Conservation (phyloP, 2,113 vertebrate species). For the Dicentrarchus labrax region DNA sequence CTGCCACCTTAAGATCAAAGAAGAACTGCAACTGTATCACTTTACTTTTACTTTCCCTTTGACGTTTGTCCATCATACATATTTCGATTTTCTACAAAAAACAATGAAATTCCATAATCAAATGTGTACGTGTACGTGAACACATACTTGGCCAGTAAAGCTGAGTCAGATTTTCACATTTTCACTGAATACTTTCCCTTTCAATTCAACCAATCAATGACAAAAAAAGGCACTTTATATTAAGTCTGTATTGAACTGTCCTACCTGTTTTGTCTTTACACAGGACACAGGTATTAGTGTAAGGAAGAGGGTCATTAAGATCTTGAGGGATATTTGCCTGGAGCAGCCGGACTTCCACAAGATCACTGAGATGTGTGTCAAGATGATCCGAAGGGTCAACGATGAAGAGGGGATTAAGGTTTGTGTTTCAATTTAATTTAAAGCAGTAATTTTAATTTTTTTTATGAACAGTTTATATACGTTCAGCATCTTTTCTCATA, state of each 20-base stretch:
- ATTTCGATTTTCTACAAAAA: not conserved
- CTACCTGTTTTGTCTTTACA: slow-evolving; percentile 9
- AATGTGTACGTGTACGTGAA: not conserved
- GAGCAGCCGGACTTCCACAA: slow-evolving; percentile 97
- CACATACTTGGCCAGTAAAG: too few relatives aligned
- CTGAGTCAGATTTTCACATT: not conserved
- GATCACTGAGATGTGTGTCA: slow-evolving; percentile 99
- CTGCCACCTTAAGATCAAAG: slow-evolving; percentile 47
- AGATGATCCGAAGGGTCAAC: slow-evolving; percentile 99
- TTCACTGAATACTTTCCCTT: not conserved
- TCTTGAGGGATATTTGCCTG: slow-evolving; percentile 97
- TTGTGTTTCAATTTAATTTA: slow-evolving; percentile 32
- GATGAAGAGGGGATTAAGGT: slow-evolving; percentile 99
- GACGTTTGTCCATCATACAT: not conserved
- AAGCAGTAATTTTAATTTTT: not conserved
- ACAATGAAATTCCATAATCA: too few relatives aligned
- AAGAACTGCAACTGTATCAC: slow-evolving; percentile 24
- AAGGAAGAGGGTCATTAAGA: slow-evolving; percentile 98
- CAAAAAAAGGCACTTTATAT: not conserved
- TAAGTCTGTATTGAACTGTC: not conserved
- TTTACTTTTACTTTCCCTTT: not conserved
- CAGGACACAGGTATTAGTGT: slow-evolving; percentile 99
- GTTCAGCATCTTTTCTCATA: not conserved
- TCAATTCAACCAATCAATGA: not conserved
- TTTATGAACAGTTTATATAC: not conserved